Evolutionary conservation across 2,888 invertebrate species (phyloP), one percentile per base, ranked within the genome.

Genomic region (Yponomeuta malinellus): DNA sequence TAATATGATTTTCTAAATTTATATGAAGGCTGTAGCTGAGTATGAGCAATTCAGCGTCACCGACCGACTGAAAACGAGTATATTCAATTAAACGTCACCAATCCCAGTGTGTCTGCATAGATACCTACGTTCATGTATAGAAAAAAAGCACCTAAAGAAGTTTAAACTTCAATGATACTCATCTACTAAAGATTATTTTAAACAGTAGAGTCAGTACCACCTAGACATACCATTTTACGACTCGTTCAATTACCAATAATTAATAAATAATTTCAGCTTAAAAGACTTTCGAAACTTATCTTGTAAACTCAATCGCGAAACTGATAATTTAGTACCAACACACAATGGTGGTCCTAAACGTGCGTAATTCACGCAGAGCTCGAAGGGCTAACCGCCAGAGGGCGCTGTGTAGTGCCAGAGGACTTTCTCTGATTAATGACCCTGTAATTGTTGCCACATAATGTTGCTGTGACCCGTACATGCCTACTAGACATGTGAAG

Each of bases 401-500:
- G 83, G 83, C 80, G 79, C 84, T 83, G 81, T 82, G 81, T 83
- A 87, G 83, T 83, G 85, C 80, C 81, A 81, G 80, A 85, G 86
- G 82, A 83, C 83, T 81, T 48, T 78, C 79, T 75, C 81, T 89
- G 89, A 89, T 88, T 86, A 88, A 89, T 89, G 88, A 81, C 78
- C 80, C 83, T 85, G 87, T 89, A 89, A 89, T 89, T 89, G 87
- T 86, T 87, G 86, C 87, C 85, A 87, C 86, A 88, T 87, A 87
- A 87, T 88, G 86, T 87, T 68, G 48, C 71, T 69, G 63, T 72
- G 67, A 59, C 48, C 29, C 48, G 23, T 52, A 67, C 33, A 5
- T 69, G 48, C 23, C 15, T 68, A 68, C 48, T 43, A 8, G 48
- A 31, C n/a, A 48, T 12, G 23, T 69, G 5, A 43, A 2, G 68